Evolutionary conservation across 2,888 invertebrate species (phyloP).

Genomic region (Anoplius nigerrimus): DNA sequence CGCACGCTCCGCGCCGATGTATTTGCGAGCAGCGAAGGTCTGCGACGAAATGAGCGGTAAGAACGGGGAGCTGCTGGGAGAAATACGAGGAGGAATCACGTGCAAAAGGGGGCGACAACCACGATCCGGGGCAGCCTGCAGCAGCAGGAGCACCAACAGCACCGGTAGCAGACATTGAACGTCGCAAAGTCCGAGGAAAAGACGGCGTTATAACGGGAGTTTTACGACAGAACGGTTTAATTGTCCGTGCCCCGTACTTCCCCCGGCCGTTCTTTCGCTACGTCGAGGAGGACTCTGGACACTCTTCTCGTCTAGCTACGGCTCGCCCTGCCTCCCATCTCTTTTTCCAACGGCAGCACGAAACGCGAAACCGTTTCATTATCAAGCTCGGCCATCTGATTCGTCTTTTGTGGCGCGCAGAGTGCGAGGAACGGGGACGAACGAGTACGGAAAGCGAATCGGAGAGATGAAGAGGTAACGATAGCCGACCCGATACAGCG

Average conservation of each 20-base stretch:
- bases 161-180: not conserved
- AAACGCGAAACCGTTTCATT: slow-evolving; percentile 59
- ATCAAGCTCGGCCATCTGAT: slow-evolving; percentile 46
- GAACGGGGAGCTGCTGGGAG: not conserved
- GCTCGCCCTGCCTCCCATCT: slow-evolving; percentile 34
- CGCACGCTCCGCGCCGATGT: too few species aligned
- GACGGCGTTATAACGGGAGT: slow-evolving; percentile 55
- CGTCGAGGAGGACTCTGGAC: slow-evolving; percentile 43
- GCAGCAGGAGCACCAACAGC: not conserved
- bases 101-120: not conserved
- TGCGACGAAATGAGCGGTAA: not conserved
- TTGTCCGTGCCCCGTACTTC: slow-evolving; percentile 59
- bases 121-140: not conserved
- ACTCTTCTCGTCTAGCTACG: slow-evolving; percentile 48
- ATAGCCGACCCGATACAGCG: not conserved
- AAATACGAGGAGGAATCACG: not conserved
- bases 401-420: slow-evolving; percentile 22
- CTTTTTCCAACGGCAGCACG: slow-evolving; percentile 39
- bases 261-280: slow-evolving; percentile 53
- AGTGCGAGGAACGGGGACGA: slow-evolving; percentile 3
- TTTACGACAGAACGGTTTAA: slow-evolving; percentile 60
- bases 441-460: slow-evolving; percentile 1
- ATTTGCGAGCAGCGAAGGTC: not conserved
- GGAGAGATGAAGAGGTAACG: slow-evolving; percentile 5
- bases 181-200: not conserved